Percentiles rank a stretch among this genome's conserved stretches.
Evolutionary conservation across 53 echinoderm and acorn worm species (phyloP).

Genomic region (Henricia sp.): DNA sequence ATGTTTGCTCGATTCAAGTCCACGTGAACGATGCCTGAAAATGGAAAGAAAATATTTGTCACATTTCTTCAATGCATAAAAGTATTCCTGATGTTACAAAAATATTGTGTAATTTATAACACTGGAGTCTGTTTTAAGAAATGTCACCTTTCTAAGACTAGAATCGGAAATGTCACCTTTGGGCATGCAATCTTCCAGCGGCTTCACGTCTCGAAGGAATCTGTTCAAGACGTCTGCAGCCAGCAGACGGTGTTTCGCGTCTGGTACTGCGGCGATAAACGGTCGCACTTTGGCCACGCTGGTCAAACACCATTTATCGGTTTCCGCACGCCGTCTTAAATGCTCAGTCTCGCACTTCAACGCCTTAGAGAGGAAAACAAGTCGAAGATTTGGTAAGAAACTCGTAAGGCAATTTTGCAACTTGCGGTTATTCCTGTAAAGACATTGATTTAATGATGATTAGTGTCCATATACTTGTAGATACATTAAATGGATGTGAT

Average conservation of each 20-base stretch:
- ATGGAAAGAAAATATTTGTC: neutral
- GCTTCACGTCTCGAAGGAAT: constrained; percentile 30
- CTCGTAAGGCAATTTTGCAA: neutral
- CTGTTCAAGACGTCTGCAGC: neutral
- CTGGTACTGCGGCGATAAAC: neutral
- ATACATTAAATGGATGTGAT: no score
- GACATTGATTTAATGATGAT: neutral
- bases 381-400: neutral
- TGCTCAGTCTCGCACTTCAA: neutral
- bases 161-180: constrained; percentile 41
- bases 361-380: neutral
- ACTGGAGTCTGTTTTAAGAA: neutral
- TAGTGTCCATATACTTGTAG: no score
- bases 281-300: constrained; percentile 11
- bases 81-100: neutral
- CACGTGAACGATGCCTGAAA: constrained; percentile 66
- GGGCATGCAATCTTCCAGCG: constrained; percentile 17
- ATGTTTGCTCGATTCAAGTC: constrained; percentile 59
- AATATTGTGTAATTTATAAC: neutral
- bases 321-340: constrained; percentile 14
- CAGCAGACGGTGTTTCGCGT: neutral
- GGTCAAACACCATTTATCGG: constrained; percentile 15
- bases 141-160: neutral
- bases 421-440: neutral
- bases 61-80: neutral